Percentiles rank a stretch among this genome's conserved stretches.
Evolutionary conservation across 1,140 invertebrate species (phyloP).

Genomic region (Trinorchestia longiramus): DNA sequence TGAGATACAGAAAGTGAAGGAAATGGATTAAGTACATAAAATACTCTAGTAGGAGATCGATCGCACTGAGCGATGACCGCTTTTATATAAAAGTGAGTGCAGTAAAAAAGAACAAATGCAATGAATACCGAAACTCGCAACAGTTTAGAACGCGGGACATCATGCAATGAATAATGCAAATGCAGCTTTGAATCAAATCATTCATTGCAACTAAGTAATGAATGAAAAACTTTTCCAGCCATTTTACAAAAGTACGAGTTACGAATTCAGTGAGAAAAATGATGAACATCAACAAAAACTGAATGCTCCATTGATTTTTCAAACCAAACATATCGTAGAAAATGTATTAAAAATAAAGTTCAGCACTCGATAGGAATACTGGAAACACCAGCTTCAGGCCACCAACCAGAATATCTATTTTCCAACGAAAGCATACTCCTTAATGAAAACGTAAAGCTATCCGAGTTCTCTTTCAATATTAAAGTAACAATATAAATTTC

Average conservation of each 20-base stretch:
- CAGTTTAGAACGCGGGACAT: background rate
- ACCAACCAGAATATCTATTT: background rate
- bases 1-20: background rate
- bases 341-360: background rate
- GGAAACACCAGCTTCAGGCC: background rate
- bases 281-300: background rate
- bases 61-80: background rate
- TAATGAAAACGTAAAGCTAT: background rate
- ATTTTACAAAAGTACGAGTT: background rate
- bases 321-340: background rate
- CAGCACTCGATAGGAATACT: background rate
- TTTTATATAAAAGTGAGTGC: background rate
- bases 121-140: background rate
- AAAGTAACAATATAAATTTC: background rate
- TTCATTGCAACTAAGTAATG: background rate
- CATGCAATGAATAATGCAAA: background rate
- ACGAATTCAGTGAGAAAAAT: background rate
- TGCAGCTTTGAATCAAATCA: too few relatives aligned
- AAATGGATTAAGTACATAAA: background rate
- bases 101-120: background rate
- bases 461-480: background rate
- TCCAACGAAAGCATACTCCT: background rate
- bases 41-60: background rate
- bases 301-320: background rate
- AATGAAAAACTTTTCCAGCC: background rate